phyloP scores from a whole-genome alignment of 2,888 invertebrate species.

The Tetranychus piercei region DNA sequence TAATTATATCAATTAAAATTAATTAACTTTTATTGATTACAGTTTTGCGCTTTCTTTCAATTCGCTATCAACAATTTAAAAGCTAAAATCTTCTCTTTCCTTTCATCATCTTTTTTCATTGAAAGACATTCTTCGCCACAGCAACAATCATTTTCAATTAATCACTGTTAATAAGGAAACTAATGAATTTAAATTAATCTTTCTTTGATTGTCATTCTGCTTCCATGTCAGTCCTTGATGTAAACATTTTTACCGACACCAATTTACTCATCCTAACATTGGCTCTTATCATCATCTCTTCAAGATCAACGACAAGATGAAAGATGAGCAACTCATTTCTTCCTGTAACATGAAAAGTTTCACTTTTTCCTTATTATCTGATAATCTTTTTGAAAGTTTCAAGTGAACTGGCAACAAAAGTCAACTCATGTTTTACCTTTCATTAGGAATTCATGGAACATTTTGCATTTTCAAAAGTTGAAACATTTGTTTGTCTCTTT shows the following conservation, averaged over 20 bases:
- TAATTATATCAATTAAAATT: background rate
- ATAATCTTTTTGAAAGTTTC: too few species aligned
- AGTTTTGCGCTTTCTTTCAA: too few species aligned
- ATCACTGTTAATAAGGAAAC: conserved; percentile 4
- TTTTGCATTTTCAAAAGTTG: too few species aligned
- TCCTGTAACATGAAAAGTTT: too few species aligned
- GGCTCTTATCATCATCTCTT: background rate
- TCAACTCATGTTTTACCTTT: too few species aligned
- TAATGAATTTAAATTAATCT: conserved; percentile 1
- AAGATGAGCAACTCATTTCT: background rate
- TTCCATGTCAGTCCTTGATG: background rate
- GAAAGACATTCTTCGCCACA: background rate
- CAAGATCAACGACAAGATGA: background rate
- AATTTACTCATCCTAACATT: background rate
- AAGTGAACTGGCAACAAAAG: too few species aligned
- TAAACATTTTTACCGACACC: background rate
- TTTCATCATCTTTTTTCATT: background rate
- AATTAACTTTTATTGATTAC: background rate
- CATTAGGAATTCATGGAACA: too few species aligned
- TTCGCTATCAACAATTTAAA: too few species aligned
- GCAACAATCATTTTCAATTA: background rate
- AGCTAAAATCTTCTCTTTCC: background rate
- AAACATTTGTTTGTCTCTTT: too few species aligned
- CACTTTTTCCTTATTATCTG: too few species aligned
- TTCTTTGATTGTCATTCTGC: background rate